Conservation (phyloP, 2,797 vertebrate genomes). For the Meda fulgida region DNA sequence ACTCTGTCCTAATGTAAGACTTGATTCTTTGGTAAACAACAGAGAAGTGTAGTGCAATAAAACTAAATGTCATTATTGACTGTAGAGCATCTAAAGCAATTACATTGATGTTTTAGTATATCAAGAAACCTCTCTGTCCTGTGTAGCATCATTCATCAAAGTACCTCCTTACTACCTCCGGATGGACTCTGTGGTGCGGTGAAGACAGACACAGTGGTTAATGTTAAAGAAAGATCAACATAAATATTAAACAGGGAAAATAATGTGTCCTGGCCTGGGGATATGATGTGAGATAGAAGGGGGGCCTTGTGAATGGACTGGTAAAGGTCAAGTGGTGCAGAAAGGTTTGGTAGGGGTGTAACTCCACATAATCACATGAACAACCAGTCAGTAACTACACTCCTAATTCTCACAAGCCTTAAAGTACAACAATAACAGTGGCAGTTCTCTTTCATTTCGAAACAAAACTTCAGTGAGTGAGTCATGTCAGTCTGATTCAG, state of each 20-base stretch:
- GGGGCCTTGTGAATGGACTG: background rate
- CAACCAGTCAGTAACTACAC: background rate
- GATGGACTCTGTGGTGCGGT: background rate
- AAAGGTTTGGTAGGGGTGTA: background rate
- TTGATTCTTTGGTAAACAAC: background rate
- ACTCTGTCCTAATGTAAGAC: background rate
- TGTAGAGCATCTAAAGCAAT: slow-evolving; percentile 7
- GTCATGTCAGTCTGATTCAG: slow-evolving; percentile 9
- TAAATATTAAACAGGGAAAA: background rate
- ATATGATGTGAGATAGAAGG: background rate
- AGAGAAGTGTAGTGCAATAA: background rate
- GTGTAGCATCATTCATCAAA: background rate
- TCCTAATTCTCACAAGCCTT: background rate
- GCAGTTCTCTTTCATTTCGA: slow-evolving; percentile 2
- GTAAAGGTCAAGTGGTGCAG: background rate
- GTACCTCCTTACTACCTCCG: background rate
- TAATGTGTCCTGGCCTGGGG: background rate
- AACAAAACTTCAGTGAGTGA: slow-evolving; percentile 7
- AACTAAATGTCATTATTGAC: background rate
- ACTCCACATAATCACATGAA: background rate
- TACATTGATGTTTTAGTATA: slow-evolving; percentile 16
- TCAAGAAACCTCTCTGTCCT: slow-evolving; percentile 4
- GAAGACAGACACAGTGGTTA: background rate
- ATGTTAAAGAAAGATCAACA: slow-evolving; percentile 8
- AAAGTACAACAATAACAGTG: background rate